A percentile compares a stretch with the other conserved stretches of the same genome.
Evolutionary conservation across 2,113 vertebrate species (phyloP).

Genomic region (Pseudopipra pipra): DNA sequence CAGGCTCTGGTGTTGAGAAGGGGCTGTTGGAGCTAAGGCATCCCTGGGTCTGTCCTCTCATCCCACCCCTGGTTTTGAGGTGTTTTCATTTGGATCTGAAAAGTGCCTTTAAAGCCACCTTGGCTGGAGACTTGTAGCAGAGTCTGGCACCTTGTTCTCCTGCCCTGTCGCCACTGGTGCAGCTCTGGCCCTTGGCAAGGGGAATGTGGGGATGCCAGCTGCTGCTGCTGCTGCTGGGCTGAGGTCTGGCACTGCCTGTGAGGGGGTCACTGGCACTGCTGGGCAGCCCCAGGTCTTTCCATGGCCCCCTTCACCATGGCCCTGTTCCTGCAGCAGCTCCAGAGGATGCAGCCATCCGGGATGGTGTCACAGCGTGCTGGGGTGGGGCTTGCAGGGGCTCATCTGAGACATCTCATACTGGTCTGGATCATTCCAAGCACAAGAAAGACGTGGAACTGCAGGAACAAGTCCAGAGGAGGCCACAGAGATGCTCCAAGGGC

Average conservation of each 20-base stretch:
- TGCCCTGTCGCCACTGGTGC: accelerated
- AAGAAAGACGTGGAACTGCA: neutral
- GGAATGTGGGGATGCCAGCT: neutral
- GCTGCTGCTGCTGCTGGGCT: neutral
- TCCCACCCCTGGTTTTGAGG: neutral
- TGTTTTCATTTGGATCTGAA: neutral
- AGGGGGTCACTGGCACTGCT: accelerated
- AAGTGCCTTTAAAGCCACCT: neutral
- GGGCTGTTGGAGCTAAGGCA: neutral
- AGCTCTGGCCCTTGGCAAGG: neutral
- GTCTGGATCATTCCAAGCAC: neutral
- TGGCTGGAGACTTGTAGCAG: neutral
- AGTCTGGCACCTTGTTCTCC: neutral
- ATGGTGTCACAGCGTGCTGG: accelerated
- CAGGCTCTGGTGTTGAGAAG: neutral
- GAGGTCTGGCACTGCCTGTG: neutral
- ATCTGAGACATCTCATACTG: accelerated
- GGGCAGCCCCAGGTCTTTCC: neutral
- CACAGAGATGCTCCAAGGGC: neutral
- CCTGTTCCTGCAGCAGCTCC: neutral
- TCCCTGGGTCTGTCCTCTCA: neutral
- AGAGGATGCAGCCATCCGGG: neutral
- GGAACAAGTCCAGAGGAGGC: neutral
- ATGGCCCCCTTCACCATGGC: accelerated
- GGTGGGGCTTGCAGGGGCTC: neutral